Base-by-base conservation (phyloP, 2,113 vertebrate genomes). In the Globicephala melas region DNA sequence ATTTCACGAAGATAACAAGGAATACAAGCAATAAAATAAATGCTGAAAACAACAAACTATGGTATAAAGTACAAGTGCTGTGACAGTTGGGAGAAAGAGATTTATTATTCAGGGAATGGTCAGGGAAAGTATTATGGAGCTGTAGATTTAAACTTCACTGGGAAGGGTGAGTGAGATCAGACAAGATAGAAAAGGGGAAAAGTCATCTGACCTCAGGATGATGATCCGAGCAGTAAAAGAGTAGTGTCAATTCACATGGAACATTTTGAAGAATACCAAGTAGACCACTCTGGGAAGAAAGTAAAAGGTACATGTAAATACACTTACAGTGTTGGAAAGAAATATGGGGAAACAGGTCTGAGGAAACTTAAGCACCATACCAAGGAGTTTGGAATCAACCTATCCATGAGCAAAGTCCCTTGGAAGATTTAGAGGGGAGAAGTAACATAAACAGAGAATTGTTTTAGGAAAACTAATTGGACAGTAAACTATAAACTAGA, bases 391-490 rank as follows among this genome's bases (percentile, higher is more conserved):
- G 79, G 33, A n/a, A 60, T 74, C 68, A 70, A 21, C 26, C 10
- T 31, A n/a, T 6, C 14, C 11, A 3, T 71, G 23, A 89, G 8
- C 33, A 92, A 67, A 86, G 25, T 86, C 26, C 20, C 28, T 71
- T 60, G 25, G 62, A 92, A 83, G n/a, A 71, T 55, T 70, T 50
- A 77, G 58, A 55, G 8, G 83, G 47, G 33, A 67, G 41, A 44
- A 55, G 23, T 63, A 36, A 82, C 36, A 53, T 44, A 79, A 31
- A 62, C 50, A 76, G 20, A 71, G 65, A 11, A 86, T 60, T 38
- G 7, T 87, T 96, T 85, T 77, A 85, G 33, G 15, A 87, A 95
- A 94, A 26, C 36, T 25, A 26, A 97, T 70, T 92, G 50, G 31
- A 81, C 11, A 65, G 21, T n/a, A 36, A 47, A 68, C 26, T 17